phyloP scores from a whole-genome alignment of 2,113 vertebrate species.

The Cnemophilus loriae region DNA sequence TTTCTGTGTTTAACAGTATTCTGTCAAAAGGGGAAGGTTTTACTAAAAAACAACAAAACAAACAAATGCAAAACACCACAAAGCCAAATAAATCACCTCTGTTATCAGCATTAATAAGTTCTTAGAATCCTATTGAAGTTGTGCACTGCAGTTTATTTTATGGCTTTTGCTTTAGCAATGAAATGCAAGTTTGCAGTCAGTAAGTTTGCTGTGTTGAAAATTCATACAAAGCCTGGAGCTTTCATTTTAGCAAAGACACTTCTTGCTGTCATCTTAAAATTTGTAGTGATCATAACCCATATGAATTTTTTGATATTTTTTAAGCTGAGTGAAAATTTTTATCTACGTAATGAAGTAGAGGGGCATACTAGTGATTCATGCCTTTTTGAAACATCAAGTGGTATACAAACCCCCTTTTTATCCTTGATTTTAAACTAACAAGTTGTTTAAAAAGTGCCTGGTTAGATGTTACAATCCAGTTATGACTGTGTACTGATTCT shows the following conservation, averaged over 20 bases:
- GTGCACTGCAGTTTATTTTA: constrained; percentile 43
- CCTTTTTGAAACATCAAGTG: neutral
- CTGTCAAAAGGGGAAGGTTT: neutral
- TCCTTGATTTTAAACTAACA: constrained; percentile 22
- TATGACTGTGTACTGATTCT: neutral
- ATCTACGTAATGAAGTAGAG: neutral
- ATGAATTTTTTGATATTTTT: neutral
- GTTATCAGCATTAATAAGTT: constrained; percentile 41
- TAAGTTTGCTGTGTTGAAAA: constrained; percentile 58
- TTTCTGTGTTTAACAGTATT: constrained; percentile 58
- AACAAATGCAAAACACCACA: neutral
- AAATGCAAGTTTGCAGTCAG: constrained; percentile 55
- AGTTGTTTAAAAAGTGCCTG: constrained; percentile 35
- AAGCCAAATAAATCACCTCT: constrained; percentile 35
- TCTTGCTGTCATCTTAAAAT: constrained; percentile 15
- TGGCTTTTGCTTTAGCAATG: constrained; percentile 12
- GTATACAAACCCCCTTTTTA: neutral
- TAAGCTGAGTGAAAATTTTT: constrained; percentile 10
- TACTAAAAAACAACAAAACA: neutral
- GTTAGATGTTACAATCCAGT: neutral
- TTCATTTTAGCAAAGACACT: constrained; percentile 34
- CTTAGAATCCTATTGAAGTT: constrained; percentile 63
- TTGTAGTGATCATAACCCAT: constrained; percentile 19
- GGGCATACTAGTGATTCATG: neutral
- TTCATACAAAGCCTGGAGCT: constrained; percentile 9